These are phyloP conservation scores for Folsomia candida DNA, from an alignment of 2,888 invertebrate genomes.

Conservation along the genomic window DNA sequence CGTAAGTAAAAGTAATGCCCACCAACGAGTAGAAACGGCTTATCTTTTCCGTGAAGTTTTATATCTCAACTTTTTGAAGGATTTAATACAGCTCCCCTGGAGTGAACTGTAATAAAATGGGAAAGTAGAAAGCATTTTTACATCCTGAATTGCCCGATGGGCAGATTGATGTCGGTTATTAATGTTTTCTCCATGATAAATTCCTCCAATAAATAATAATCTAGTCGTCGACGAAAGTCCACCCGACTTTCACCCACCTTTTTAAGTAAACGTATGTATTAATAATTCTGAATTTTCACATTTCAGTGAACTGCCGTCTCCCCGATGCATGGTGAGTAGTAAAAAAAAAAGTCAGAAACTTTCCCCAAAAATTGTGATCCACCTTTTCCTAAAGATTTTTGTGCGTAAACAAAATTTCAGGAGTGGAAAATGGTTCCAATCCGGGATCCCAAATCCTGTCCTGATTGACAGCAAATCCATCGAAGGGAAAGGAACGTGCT, in stretches of 20 bases:
- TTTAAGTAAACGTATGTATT: no score
- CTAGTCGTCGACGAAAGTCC: slow-evolving; percentile 1
- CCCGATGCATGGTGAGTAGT: slow-evolving; percentile 26
- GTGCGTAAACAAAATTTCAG: no score
- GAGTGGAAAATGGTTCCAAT: slow-evolving; percentile 40
- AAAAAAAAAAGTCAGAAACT: no score
- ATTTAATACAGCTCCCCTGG: neutral
- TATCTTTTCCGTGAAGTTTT: neutral
- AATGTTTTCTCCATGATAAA: no score
- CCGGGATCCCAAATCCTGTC: slow-evolving; percentile 28
- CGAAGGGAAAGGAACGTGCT: slow-evolving; percentile 33
- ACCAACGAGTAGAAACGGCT: neutral
- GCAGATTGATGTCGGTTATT: neutral
- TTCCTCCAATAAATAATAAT: no score
- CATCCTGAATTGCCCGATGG: neutral
- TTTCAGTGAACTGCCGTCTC: slow-evolving; percentile 31
- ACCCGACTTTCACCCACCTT: no score
- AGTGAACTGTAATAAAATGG: neutral
- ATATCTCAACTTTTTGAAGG: no score
- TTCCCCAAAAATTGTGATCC: no score
- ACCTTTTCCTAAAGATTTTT: no score
- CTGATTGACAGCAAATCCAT: slow-evolving; percentile 34
- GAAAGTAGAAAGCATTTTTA: slow-evolving; percentile 21
- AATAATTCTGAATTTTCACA: neutral
- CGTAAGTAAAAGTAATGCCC: neutral